Evolutionary conservation across 2,888 invertebrate species (phyloP).

Genomic region (Megalurothrips usitatus): DNA sequence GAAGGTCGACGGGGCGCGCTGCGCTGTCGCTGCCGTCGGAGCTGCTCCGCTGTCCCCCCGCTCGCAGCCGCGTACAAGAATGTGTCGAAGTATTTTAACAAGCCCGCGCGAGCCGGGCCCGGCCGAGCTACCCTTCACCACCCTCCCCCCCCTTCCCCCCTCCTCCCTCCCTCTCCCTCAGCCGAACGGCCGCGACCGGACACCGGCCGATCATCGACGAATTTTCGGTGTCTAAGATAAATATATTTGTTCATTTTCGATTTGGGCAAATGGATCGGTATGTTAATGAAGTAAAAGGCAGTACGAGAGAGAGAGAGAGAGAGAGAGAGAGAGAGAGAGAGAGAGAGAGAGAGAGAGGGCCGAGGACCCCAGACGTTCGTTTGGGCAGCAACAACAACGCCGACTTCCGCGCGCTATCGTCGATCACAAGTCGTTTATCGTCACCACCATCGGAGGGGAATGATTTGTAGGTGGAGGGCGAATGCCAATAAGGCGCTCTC

Average conservation of each 20-base stretch:
- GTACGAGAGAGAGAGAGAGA: not conserved
- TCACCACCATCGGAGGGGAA: not conserved
- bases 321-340: not conserved
- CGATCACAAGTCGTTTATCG: not conserved
- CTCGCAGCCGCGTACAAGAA: not conserved
- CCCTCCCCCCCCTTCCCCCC: too few species aligned
- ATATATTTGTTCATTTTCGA: conserved; percentile 2
- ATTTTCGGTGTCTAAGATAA: not conserved
- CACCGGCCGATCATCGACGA: too few species aligned
- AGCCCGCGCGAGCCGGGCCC: not conserved
- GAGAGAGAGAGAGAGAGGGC: not conserved
- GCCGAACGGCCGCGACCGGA: too few species aligned
- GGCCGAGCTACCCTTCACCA: not conserved
- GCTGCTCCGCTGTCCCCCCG: not conserved
- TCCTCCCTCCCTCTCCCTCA: too few species aligned
- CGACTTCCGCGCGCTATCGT: not conserved
- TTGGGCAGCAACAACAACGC: not conserved
- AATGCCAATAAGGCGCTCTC: conserved; percentile 11
- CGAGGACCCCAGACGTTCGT: not conserved
- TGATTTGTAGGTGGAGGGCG: conserved; percentile 10
- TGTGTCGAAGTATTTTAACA: conserved; percentile 26
- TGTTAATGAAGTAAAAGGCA: not conserved
- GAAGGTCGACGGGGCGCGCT: not conserved
- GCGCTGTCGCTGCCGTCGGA: not conserved
- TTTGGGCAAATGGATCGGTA: conserved; percentile 19